These are phyloP conservation scores for Falco rusticolus DNA, from an alignment of 2,797 vertebrate genomes.

Conservation along the genomic window DNA sequence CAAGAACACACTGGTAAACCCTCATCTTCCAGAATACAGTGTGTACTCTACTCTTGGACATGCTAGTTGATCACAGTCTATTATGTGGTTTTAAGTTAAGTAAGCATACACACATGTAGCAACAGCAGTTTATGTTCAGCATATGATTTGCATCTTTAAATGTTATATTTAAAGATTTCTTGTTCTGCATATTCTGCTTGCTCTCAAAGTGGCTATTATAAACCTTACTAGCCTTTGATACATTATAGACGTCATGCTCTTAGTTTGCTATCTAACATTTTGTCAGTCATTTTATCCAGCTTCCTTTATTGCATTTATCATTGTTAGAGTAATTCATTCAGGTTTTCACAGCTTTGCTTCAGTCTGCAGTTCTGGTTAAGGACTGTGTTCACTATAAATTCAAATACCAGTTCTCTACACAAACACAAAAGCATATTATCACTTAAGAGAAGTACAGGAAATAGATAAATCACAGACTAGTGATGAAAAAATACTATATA, in stretches of 20 bases:
- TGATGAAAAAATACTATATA: neutral
- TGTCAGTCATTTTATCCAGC: neutral
- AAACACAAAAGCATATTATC: neutral
- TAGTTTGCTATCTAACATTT: neutral
- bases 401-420: neutral
- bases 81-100: neutral
- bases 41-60: rapidly evolving
- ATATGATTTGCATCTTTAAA: neutral
- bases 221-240: neutral
- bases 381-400: neutral
- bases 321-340: neutral
- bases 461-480: neutral
- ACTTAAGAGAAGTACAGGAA: neutral
- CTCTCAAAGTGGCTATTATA: neutral
- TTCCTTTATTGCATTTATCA: neutral
- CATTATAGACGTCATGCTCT: neutral
- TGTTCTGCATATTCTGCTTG: neutral
- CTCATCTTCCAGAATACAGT: neutral
- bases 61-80: neutral
- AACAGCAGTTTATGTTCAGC: neutral
- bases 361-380: neutral
- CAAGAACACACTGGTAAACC: neutral
- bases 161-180: neutral
- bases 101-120: neutral
- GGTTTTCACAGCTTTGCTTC: neutral